Base-by-base conservation (phyloP, 2,113 vertebrate genomes). In the Sprattus sprattus region DNA sequence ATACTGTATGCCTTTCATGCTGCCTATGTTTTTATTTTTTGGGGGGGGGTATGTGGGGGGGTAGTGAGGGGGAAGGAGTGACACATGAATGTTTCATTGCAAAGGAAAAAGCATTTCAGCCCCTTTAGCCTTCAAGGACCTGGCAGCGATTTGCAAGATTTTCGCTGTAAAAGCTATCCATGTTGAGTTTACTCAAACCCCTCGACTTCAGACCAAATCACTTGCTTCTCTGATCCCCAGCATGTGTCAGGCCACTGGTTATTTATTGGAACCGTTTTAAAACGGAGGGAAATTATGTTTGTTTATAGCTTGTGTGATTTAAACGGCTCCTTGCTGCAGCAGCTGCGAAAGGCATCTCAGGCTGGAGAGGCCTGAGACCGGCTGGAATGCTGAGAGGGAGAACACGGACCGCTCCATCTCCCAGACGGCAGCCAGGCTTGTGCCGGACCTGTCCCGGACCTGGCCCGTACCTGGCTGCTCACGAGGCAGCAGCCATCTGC, bases 1-100 rank as follows among this genome's bases (percentile, higher is more conserved):
- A 75, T 75, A 75, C 67, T 15, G 67, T 75, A 39, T 39, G 67
- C 67, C 67, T 75, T 75, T 75, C 67, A 75, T 75, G 67, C 67
- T 32, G 25, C 67, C 28, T 32, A 75, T 16, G 13, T 13, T 39
- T 75, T 39, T 39, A 39, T 39, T 64, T 22, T 39, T 64, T 22
- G n/a, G 60, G 22, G n/a, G 60, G 57, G 2, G 57, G 8, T 32
- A 9, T 9, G 25, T 6, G 28, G 25, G 67, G 67, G 67, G 67
- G 67, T 13, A 10, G 7, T 6, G 60, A n/a, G n/a, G 25, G 3
- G 64, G 64, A 1, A 71, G 64, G 28, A 25, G n/a, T 71, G 25
- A 71, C 67, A 75, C 28, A 28, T 75, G 67, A 75, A 75, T 75
- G 67, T 75, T 75, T 75, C 67, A 75, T 32, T 75, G 67, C 9